These are phyloP conservation scores for Brienomyrus brachyistius DNA, from an alignment of 2,113 vertebrate genomes.

Conservation along the genomic window DNA sequence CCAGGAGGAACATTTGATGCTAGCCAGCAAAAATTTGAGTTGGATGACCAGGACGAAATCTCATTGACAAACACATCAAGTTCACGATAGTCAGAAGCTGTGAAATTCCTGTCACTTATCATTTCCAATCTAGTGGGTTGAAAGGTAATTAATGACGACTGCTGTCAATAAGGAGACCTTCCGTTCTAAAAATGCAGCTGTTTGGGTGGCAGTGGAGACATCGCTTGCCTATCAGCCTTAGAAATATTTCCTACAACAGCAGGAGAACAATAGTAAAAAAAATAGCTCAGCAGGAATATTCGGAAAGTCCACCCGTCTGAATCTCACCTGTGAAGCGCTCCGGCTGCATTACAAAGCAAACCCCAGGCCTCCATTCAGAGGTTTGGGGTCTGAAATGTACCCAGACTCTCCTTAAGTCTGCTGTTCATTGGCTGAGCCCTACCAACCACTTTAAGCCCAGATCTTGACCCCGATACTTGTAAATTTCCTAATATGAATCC, in stretches of 20 bases:
- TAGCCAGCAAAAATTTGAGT: neutral
- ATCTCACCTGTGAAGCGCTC: neutral
- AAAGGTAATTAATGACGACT: neutral
- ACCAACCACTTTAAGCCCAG: neutral
- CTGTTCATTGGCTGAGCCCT: neutral
- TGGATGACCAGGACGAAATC: neutral
- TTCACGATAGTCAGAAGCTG: neutral
- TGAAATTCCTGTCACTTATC: neutral
- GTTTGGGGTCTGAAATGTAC: neutral
- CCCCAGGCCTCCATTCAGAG: neutral
- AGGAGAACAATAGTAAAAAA: neutral
- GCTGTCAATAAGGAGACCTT: neutral
- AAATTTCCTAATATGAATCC: neutral
- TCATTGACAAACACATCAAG: neutral
- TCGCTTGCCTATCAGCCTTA: neutral
- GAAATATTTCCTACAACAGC: neutral
- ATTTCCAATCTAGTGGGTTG: neutral
- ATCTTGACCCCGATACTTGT: neutral
- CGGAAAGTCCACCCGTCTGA: neutral
- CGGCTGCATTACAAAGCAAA: neutral
- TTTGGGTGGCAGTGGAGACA: neutral
- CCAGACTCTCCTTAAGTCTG: neutral
- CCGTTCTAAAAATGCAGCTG: neutral
- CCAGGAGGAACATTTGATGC: neutral
- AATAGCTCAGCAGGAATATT: neutral